phyloP scores from a whole-genome alignment of 2,113 vertebrate species.

The Engraulis encrasicolus region DNA sequence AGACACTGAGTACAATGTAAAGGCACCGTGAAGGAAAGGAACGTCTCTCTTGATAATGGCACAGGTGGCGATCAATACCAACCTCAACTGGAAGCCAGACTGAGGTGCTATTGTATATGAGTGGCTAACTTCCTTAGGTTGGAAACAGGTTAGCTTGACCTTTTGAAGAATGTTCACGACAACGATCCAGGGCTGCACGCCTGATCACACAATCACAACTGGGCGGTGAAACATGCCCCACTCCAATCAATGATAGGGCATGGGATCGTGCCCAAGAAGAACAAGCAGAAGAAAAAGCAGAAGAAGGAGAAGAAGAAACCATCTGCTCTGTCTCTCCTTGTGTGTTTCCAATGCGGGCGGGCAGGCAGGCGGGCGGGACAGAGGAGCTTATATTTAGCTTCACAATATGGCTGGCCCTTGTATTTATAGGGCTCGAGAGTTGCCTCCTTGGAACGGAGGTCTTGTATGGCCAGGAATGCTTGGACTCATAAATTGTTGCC shows the following conservation, averaged over 20 bases:
- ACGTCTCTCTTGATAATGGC: background rate
- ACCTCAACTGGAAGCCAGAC: background rate
- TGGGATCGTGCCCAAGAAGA: conserved; percentile 52
- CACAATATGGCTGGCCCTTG: conserved; percentile 87
- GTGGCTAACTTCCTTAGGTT: background rate
- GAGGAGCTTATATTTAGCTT: conserved; percentile 85
- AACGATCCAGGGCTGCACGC: background rate
- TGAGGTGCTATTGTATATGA: background rate
- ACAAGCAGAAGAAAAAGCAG: too few species aligned
- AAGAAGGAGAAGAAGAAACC: too few species aligned
- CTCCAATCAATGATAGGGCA: conserved; percentile 11
- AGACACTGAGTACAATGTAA: background rate
- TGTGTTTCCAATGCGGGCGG: conserved; percentile 66
- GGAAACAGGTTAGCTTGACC: background rate
- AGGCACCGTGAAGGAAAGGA: background rate
- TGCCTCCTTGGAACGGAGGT: conserved; percentile 82
- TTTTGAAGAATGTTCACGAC: conserved; percentile 1
- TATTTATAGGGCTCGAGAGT: conserved; percentile 83
- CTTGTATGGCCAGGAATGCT: conserved; percentile 89
- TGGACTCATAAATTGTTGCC: conserved; percentile 86
- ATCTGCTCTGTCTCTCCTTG: conserved; percentile 60
- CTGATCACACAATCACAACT: conserved; percentile 30
- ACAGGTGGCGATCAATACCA: background rate
- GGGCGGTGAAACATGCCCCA: background rate
- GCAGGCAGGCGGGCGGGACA: too few species aligned